Percentiles rank a stretch among this genome's conserved stretches.
Evolutionary conservation across 2,888 invertebrate species (phyloP).

Genomic region (Drosophila recens): DNA sequence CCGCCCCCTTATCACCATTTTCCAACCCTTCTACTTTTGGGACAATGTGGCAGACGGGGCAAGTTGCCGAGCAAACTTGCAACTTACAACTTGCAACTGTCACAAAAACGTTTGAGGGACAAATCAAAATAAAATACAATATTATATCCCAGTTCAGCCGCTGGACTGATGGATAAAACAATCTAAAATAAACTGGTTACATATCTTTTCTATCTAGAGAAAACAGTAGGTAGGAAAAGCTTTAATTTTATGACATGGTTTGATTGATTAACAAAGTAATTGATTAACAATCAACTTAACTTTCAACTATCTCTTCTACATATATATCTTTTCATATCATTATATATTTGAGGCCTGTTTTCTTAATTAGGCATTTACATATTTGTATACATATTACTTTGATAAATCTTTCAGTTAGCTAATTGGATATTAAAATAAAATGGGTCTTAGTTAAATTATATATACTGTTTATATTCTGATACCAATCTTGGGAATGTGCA

Average conservation of each 20-base stretch:
- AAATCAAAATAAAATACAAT: constrained; percentile 48
- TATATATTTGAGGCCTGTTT: no score
- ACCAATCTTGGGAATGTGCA: neutral
- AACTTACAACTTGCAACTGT: constrained; percentile 53
- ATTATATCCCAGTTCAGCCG: neutral
- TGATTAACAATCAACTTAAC: neutral
- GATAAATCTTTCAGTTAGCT: neutral
- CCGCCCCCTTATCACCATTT: neutral
- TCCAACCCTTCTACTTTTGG: constrained; percentile 8
- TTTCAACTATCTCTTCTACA: no score
- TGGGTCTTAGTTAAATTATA: neutral
- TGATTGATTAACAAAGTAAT: neutral
- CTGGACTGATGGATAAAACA: constrained; percentile 4
- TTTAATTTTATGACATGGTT: no score
- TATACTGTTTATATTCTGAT: neutral
- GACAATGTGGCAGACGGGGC: constrained; percentile 22
- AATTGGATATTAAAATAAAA: neutral
- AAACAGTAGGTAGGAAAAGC: neutral
- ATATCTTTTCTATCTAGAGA: neutral
- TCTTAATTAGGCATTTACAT: no score
- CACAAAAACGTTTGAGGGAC: constrained; percentile 69
- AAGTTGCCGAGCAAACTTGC: constrained; percentile 28
- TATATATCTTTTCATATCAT: no score
- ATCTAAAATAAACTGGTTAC: neutral
- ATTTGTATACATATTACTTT: neutral